These are phyloP conservation scores for Catharus bicknelli DNA, from an alignment of 2,113 vertebrate genomes.

Conservation along the genomic window DNA sequence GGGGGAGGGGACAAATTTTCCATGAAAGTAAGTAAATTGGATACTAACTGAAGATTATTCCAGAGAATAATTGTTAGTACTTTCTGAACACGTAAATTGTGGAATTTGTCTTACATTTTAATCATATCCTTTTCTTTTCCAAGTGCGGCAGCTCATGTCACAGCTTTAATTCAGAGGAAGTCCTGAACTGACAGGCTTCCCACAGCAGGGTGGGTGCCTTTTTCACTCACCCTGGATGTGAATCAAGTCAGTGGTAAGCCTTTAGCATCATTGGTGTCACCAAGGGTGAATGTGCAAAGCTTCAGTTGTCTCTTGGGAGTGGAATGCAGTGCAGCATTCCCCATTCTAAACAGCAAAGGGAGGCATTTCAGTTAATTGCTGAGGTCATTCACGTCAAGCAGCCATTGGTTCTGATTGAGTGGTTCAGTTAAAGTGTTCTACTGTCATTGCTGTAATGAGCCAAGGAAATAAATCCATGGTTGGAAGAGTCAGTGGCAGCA, in stretches of 20 bases:
- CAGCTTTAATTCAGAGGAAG: neutral
- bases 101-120: neutral
- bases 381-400: neutral
- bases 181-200: accelerated
- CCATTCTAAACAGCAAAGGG: neutral
- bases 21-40: accelerated
- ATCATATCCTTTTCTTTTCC: neutral
- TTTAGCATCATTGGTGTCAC: neutral
- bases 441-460: neutral
- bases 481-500: neutral
- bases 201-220: neutral
- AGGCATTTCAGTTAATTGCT: neutral
- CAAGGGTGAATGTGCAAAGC: neutral
- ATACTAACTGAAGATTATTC: neutral
- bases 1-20: neutral
- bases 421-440: neutral
- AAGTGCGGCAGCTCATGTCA: neutral
- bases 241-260: neutral
- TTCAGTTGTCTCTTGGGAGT: neutral
- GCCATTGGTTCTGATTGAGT: accelerated
- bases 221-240: neutral
- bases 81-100: neutral
- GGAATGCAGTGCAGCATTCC: neutral
- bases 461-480: neutral
- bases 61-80: neutral